Conservation (phyloP, 35 echinoderm and acorn worm genomes). For the Hemicentrotus pulcherrimus region DNA sequence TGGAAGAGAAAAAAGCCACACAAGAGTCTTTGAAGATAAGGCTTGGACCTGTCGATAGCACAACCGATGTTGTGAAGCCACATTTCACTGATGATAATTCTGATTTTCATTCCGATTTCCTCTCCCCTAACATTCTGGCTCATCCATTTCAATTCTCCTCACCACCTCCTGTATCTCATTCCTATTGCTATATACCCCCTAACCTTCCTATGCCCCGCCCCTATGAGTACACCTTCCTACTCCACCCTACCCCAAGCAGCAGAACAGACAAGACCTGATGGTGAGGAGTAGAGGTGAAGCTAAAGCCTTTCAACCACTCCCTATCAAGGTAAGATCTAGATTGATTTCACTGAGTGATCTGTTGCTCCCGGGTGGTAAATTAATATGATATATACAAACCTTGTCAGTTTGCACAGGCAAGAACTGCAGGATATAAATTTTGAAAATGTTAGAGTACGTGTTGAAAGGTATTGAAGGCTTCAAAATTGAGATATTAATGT, state of each 20-base stretch:
- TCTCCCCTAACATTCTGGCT: slow-evolving; percentile 39
- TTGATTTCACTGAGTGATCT: background rate
- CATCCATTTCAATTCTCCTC: slow-evolving; percentile 26
- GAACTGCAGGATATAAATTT: too few relatives aligned
- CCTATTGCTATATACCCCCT: slow-evolving; percentile 46
- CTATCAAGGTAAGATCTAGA: slow-evolving; percentile 56
- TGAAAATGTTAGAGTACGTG: too few relatives aligned
- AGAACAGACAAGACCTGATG: slow-evolving; percentile 48
- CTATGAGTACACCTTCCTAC: slow-evolving; percentile 53
- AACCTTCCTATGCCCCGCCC: slow-evolving; percentile 68
- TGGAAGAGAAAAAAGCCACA: background rate
- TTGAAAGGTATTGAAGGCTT: too few relatives aligned
- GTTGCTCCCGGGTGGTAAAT: background rate
- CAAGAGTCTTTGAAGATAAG: background rate
- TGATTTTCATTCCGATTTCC: slow-evolving; percentile 29
- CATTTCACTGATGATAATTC: background rate
- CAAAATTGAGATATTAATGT: too few relatives aligned
- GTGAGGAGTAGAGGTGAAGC: slow-evolving; percentile 52
- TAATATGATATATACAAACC: background rate
- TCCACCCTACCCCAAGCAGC: slow-evolving; percentile 61
- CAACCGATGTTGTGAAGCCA: background rate
- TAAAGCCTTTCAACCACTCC: slow-evolving; percentile 62
- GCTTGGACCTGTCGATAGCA: background rate
- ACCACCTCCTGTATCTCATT: slow-evolving; percentile 24
- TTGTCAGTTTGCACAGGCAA: background rate